Evolutionary conservation across 2,888 invertebrate genomes (phyloP), one percentile per base, ranked within the genome.

Genomic region (Vesta saturnalis): DNA sequence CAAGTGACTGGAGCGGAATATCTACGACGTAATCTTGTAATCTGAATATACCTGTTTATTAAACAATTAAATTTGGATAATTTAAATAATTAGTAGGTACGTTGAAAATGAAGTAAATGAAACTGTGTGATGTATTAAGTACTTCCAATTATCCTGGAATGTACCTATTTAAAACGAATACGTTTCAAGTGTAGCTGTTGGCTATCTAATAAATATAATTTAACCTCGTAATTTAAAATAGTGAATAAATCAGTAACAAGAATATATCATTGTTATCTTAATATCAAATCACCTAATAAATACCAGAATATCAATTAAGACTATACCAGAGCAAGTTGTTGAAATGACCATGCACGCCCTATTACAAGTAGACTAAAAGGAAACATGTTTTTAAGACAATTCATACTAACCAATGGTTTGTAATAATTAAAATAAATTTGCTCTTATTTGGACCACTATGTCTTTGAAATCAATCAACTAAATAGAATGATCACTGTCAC

Each of bases 231-330:
- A 67, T 61, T 67, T 61, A 23, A 61, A 61, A 47, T 47, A 30
- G 66, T 56, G 46, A 60, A 72, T 74, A 74, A 74, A 74, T 74
- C 71, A 71, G 65, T 69, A 71, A 71, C 68, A 68, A 72, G 71
- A 71, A 75, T 77, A 73, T 73, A 76, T 76, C 77, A 75, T 69
- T 71, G 69, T 73, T 78, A 78, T 79, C 79, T 76, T 61, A 67
- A 72, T 72, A 78, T 79, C 79, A 60, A 74, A 72, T 73, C 75
- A 70, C 75, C 76, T 73, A 73, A 79, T 79, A 79, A 79, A 79
- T 79, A 78, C 76, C 75, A 75, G 80, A 82, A 81, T 82, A 82
- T 82, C 81, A 82, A 82, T 82, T 81, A 82, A 81, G 81, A 80
- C 81, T 81, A n/a, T n/a, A 82, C 81, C 81, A 80, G 80, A 80